A percentile compares a stretch with the other conserved stretches of the same genome.
Conservation (phyloP, 2,888 invertebrate genomes). For the Chrysomela aeneicollis region DNA sequence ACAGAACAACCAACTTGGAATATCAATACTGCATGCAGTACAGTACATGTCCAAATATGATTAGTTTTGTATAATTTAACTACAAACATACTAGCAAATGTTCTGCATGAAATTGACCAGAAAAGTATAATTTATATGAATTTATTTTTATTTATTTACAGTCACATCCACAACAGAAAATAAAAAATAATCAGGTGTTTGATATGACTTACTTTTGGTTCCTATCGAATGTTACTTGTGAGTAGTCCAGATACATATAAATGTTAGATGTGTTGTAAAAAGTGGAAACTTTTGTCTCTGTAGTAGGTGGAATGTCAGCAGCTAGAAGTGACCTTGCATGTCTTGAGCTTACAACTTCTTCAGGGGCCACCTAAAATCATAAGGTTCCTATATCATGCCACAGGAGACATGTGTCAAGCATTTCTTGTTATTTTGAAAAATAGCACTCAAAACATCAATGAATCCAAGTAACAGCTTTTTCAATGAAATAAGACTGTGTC, state of each 20-base stretch:
- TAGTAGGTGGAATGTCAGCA: not conserved
- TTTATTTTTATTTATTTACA: too few relatives aligned
- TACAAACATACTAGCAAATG: too few relatives aligned
- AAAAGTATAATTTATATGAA: too few relatives aligned
- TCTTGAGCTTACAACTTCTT: constrained; percentile 48
- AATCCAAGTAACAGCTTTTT: too few relatives aligned
- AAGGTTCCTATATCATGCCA: constrained; percentile 14
- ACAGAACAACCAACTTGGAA: too few relatives aligned
- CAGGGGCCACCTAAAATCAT: constrained; percentile 48
- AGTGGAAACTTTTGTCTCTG: not conserved
- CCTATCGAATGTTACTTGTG: not conserved
- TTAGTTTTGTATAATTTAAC: too few relatives aligned
- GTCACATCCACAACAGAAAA: not conserved
- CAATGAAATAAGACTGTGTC: too few relatives aligned
- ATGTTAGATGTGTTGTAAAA: constrained; percentile 5
- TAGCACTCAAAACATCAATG: too few relatives aligned
- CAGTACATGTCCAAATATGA: too few relatives aligned
- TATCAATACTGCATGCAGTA: too few relatives aligned
- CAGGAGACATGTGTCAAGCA: not conserved
- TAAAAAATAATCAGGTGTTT: not conserved
- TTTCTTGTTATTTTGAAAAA: too few relatives aligned
- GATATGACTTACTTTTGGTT: not conserved
- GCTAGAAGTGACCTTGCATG: constrained; percentile 46
- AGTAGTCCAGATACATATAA: constrained; percentile 18
- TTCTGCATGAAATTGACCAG: too few relatives aligned